Conservation (phyloP, 35 echinoderm and acorn worm genomes). For the Holothuria glaberrima region DNA sequence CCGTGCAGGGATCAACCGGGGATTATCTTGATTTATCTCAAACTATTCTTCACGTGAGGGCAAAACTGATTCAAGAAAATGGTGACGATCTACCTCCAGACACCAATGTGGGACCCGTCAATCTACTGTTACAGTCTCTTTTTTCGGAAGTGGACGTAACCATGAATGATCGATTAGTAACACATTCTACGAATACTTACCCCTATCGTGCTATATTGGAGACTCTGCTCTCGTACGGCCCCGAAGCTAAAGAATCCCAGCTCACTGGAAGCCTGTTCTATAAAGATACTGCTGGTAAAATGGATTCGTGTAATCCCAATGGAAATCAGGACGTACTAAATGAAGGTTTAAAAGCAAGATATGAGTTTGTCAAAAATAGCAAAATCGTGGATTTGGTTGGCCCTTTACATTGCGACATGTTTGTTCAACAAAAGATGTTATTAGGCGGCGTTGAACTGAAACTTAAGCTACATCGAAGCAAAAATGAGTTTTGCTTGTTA, state of each 20-base stretch:
- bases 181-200: constrained; percentile 53
- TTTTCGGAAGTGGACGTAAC: constrained; percentile 17
- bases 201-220: constrained; percentile 27
- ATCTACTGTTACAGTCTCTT: constrained; percentile 22
- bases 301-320: constrained; percentile 20
- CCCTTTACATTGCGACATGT: constrained; percentile 19
- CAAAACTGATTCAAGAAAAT: constrained; percentile 46
- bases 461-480: constrained; percentile 26
- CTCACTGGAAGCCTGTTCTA: constrained; percentile 52
- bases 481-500: constrained; percentile 47
- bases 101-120: not conserved
- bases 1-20: not conserved
- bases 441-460: not conserved
- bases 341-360: constrained; percentile 19
- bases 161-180: constrained; percentile 11
- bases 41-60: constrained; percentile 60
- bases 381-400: not conserved
- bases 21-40: constrained; percentile 49
- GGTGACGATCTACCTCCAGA: constrained; percentile 36
- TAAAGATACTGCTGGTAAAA: constrained; percentile 64
- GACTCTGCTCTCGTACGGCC: constrained; percentile 39
- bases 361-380: constrained; percentile 20
- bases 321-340: not conserved
- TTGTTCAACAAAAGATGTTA: constrained; percentile 11
- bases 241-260: constrained; percentile 31